Conservation (phyloP, 2,888 invertebrate species). For the Epistrophe eligans region DNA sequence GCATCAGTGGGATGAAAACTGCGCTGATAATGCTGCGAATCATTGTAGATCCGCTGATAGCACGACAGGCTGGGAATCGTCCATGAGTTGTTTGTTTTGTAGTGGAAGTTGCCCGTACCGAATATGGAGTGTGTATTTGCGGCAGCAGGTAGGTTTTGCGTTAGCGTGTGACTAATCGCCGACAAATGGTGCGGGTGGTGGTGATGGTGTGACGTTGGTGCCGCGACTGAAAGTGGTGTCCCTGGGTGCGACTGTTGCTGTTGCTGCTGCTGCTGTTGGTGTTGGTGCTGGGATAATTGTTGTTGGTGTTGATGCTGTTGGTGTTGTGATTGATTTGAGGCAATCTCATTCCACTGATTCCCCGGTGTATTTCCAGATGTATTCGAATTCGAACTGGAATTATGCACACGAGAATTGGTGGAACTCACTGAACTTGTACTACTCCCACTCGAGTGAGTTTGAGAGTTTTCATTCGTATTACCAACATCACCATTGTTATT, state of each 20-base stretch:
- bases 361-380: slow-evolving; percentile 39
- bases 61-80: slow-evolving; percentile 81
- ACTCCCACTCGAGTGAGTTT: slow-evolving; percentile 63
- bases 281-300: slow-evolving; percentile 73
- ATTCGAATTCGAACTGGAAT: slow-evolving; percentile 58
- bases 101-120: slow-evolving; percentile 83
- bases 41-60: slow-evolving; percentile 82
- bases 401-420: slow-evolving; percentile 54
- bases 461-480: slow-evolving; percentile 69
- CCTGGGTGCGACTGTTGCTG: slow-evolving; percentile 78
- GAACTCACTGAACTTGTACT: slow-evolving; percentile 69
- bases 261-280: slow-evolving; percentile 79
- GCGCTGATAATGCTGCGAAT: slow-evolving; percentile 80
- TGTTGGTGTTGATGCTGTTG: slow-evolving; percentile 67
- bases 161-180: slow-evolving; percentile 79
- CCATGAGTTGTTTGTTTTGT: slow-evolving; percentile 83
- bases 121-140: slow-evolving; percentile 83
- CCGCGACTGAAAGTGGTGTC: slow-evolving; percentile 76
- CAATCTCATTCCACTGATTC: slow-evolving; percentile 69
- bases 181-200: slow-evolving; percentile 78
- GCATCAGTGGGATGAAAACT: slow-evolving; percentile 79
- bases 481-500: slow-evolving; percentile 63
- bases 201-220: slow-evolving; percentile 72
- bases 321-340: slow-evolving; percentile 71
- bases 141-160: slow-evolving; percentile 77